A percentile compares a stretch with the other conserved stretches of the same genome.
phyloP scores from a whole-genome alignment of 2,113 vertebrate genomes.

The Picathartes gymnocephalus region DNA sequence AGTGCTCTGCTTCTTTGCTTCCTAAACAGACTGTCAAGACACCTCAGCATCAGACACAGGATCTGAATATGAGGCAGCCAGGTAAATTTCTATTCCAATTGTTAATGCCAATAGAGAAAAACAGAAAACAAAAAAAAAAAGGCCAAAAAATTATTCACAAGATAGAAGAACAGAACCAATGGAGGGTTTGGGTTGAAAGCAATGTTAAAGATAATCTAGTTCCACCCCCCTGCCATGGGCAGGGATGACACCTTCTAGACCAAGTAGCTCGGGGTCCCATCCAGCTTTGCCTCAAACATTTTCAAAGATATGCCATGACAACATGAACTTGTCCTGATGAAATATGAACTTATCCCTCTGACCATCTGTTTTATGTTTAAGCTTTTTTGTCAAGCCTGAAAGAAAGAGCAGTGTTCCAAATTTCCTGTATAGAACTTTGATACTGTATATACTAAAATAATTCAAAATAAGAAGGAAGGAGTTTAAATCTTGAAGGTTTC shows the following conservation, averaged over 20 bases:
- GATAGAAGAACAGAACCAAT: neutral
- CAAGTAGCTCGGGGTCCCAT: neutral
- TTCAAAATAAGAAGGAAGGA: neutral
- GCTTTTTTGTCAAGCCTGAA: neutral
- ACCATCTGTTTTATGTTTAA: neutral
- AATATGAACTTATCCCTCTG: neutral
- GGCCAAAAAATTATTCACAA: neutral
- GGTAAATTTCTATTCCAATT: neutral
- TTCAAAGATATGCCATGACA: neutral
- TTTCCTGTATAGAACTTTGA: neutral
- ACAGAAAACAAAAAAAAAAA: too few species aligned
- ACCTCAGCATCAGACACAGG: neutral
- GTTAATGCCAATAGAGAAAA: neutral
- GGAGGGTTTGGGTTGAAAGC: neutral
- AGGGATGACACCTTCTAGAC: neutral
- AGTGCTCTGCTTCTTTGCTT: neutral
- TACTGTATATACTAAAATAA: neutral
- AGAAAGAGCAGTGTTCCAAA: neutral
- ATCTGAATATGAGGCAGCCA: neutral
- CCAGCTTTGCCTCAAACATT: neutral
- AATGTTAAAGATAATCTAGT: neutral
- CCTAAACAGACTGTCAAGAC: neutral
- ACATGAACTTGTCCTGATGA: neutral
- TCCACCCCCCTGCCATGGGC: fast-evolving
- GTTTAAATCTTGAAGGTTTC: neutral